phyloP scores from a whole-genome alignment of 2,888 invertebrate species.

The Epiblema foenella region DNA sequence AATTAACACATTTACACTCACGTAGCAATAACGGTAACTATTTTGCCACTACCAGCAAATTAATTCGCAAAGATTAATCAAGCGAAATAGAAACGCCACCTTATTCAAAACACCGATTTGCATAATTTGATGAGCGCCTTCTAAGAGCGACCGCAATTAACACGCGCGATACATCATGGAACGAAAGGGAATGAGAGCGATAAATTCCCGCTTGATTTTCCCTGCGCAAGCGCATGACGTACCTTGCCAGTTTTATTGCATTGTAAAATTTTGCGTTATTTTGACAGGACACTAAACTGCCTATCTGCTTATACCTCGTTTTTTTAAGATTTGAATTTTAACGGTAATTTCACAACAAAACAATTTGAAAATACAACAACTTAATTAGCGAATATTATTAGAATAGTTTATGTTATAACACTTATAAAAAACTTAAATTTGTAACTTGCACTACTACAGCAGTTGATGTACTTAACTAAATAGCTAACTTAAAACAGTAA shows the following conservation, averaged over 20 bases:
- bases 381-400: no score
- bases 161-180: constrained; percentile 35
- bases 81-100: constrained; percentile 39
- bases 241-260: constrained; percentile 21
- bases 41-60: constrained; percentile 21
- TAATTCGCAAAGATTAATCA: constrained; percentile 35
- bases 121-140: constrained; percentile 43
- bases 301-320: no score
- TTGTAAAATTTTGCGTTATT: not conserved
- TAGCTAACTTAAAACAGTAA: no score
- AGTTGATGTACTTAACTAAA: no score
- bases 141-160: constrained; percentile 41
- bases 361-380: no score
- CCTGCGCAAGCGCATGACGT: constrained; percentile 27
- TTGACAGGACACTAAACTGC: not conserved
- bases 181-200: constrained; percentile 41
- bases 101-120: constrained; percentile 40
- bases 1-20: not conserved
- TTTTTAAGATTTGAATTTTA: no score
- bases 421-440: no score
- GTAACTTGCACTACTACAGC: no score
- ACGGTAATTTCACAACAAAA: no score
- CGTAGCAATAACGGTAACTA: constrained; percentile 2
- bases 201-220: constrained; percentile 33
- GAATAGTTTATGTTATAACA: no score